These are phyloP conservation scores for Drosophila paranaensis DNA, from an alignment of 2,888 invertebrate species.

Conservation along the genomic window DNA sequence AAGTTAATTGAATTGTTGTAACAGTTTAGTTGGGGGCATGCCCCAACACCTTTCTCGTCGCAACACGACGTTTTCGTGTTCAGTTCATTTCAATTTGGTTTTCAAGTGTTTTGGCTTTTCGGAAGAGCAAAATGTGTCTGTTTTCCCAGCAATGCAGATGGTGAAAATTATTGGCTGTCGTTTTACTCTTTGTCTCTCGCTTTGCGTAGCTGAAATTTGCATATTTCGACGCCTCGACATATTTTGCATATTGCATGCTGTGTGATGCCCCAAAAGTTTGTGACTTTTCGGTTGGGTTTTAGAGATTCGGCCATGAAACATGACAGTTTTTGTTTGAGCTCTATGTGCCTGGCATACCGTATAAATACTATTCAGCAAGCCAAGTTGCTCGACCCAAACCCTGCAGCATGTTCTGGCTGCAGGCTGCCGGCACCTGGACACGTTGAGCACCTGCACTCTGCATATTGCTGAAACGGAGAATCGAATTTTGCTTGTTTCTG, in stretches of 20 bases:
- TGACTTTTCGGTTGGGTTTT: slow-evolving; percentile 52
- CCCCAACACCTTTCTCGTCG: neutral
- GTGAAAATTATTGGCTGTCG: slow-evolving; percentile 49
- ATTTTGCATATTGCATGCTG: slow-evolving; percentile 61
- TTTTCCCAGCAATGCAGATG: slow-evolving; percentile 28
- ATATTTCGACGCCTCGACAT: slow-evolving; percentile 56
- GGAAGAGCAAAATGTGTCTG: slow-evolving; percentile 22
- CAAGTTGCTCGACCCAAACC: slow-evolving; percentile 5
- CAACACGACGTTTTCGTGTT: slow-evolving; percentile 42
- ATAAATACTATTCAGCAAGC: slow-evolving; percentile 58
- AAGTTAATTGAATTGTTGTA: slow-evolving; percentile 19
- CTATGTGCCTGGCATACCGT: slow-evolving; percentile 50
- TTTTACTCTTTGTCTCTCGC: slow-evolving; percentile 6
- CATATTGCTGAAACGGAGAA: slow-evolving; percentile 55
- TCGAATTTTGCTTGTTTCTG: slow-evolving; percentile 44
- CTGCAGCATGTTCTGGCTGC: slow-evolving; percentile 4
- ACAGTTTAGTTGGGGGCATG: slow-evolving; percentile 13
- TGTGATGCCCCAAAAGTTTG: slow-evolving; percentile 59
- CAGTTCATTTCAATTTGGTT: slow-evolving; percentile 62
- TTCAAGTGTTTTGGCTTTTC: slow-evolving; percentile 50
- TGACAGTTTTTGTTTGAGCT: slow-evolving; percentile 65
- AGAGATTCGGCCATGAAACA: slow-evolving; percentile 43
- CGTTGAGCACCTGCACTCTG: slow-evolving; percentile 50
- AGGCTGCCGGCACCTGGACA: slow-evolving; percentile 15
- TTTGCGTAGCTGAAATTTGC: slow-evolving; percentile 34